Base-by-base conservation (phyloP, 2,113 vertebrate genomes). In the Thunnus thynnus region DNA sequence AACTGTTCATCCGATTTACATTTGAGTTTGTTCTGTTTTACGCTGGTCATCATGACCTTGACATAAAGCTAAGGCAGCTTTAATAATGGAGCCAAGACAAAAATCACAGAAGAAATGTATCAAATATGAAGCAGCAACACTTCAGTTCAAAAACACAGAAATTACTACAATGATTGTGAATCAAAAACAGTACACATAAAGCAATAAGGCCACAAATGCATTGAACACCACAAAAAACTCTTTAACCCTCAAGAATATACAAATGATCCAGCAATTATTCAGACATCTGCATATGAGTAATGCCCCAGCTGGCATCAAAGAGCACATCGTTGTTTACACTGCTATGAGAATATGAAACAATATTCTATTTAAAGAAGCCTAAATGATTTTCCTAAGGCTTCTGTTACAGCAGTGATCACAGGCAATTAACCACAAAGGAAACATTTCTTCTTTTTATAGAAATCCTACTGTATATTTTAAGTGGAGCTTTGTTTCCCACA, bases 1-100 rank as follows among this genome's bases (percentile, higher is more conserved):
- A 91, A 83, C 71, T 50, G 81, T 64, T 90, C 77, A 76, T 88
- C 80, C 57, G 81, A 85, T 87, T 84, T 64, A 76, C 36, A 27
- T 63, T 64, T 25, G 6, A 58, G 30, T 84, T 78, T 70, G 30
- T 70, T 84, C 57, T 60, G 27, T 87, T 77, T 78, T 48, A 25
- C 22, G 2, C 48, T 13, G 58, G 36, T 64, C 55, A 51, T 72
- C 55, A 51, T 72, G 51, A 73, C 63, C 58, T 64, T 27, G 7
- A 80, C 56, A 74, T 65, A 54, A 30, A 67, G 65, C 18, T 46
- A 18, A 9, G 22, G 56, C 7, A 22, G 51, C n/a, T 76, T 51
- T n/a, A 63, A n/a, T 27, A 54, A 47, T 8, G 17, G 30, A 70
- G 12, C 8, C 17, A 63, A 56, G 3, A 0, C 18, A 64, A 18